A percentile compares a stretch with the other conserved stretches of the same genome.
Conservation (phyloP, 1,140 invertebrate species). For the Asobara japonica region DNA sequence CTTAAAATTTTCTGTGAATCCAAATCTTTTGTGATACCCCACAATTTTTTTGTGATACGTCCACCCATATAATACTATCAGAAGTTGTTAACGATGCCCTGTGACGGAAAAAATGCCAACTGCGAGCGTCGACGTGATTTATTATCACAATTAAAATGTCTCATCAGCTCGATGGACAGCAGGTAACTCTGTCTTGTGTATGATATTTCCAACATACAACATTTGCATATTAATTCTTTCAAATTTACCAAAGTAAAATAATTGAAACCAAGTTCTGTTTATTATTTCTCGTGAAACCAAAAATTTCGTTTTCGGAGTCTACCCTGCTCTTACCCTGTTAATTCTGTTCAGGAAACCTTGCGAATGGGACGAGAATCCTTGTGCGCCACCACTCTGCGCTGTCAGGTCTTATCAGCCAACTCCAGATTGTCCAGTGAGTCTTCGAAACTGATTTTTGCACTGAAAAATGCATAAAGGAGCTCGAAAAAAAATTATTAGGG, state of each 20-base stretch:
- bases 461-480: background rate
- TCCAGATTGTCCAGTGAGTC: conserved; percentile 40
- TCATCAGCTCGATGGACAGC: conserved; percentile 58
- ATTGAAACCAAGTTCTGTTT: no score
- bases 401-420: background rate
- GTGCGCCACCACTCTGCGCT: conserved; percentile 39
- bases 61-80: no score
- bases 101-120: conserved; percentile 57
- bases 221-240: no score
- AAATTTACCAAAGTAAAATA: no score
- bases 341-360: conserved; percentile 62
- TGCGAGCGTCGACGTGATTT: conserved; percentile 55
- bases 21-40: background rate
- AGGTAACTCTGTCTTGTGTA: conserved; percentile 43
- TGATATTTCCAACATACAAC: no score
- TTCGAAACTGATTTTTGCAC: no score
- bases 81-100: no score
- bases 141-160: conserved; percentile 55
- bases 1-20: background rate
- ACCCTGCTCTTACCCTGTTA: no score
- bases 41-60: no score
- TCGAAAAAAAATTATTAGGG: background rate
- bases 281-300: no score
- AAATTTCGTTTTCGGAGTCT: no score
- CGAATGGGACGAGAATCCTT: conserved; percentile 58